Evolutionary conservation across 2,888 invertebrate genomes (phyloP).

Genomic region (Caenorhabditis sp.): DNA sequence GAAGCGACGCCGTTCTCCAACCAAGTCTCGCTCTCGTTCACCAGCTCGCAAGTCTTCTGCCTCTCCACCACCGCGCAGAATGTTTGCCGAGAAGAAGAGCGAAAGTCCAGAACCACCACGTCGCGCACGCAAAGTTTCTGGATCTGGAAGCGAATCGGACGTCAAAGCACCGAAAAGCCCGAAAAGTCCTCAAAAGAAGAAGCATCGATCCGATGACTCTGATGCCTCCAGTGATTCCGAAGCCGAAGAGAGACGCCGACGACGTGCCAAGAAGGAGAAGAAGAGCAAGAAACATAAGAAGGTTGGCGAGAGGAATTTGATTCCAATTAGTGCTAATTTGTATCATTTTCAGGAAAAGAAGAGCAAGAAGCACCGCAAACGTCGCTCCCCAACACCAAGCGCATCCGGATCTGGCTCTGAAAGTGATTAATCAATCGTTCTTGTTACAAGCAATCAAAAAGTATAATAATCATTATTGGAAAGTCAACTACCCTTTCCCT

Average conservation of each 20-base stretch:
- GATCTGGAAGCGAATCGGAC: constrained; percentile 11
- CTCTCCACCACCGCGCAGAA: constrained; percentile 25
- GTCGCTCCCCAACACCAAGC: constrained; percentile 58
- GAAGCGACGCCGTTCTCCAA: constrained; percentile 1
- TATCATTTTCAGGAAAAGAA: constrained; percentile 72
- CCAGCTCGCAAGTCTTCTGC: not conserved
- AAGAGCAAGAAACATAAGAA: constrained; percentile 72
- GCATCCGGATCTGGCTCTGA: constrained; percentile 53
- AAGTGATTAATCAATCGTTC: constrained; percentile 52
- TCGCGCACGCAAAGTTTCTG: constrained; percentile 20
- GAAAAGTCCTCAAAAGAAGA: constrained; percentile 7
- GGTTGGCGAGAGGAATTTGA: not conserved
- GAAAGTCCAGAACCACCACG: constrained; percentile 11
- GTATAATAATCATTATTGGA: no score
- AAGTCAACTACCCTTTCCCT: no score
- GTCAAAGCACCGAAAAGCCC: constrained; percentile 26
- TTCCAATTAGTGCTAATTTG: not conserved
- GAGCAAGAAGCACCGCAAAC: constrained; percentile 68
- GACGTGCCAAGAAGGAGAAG: constrained; percentile 66
- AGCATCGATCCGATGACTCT: constrained; percentile 17
- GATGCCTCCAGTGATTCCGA: constrained; percentile 59
- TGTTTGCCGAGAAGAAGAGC: constrained; percentile 25
- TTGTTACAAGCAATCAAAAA: constrained; percentile 10
- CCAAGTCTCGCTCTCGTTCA: not conserved
- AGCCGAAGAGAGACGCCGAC: constrained; percentile 48